These are phyloP conservation scores for Atopsyche davidsoni DNA, from an alignment of 1,140 invertebrate genomes.

Conservation along the genomic window DNA sequence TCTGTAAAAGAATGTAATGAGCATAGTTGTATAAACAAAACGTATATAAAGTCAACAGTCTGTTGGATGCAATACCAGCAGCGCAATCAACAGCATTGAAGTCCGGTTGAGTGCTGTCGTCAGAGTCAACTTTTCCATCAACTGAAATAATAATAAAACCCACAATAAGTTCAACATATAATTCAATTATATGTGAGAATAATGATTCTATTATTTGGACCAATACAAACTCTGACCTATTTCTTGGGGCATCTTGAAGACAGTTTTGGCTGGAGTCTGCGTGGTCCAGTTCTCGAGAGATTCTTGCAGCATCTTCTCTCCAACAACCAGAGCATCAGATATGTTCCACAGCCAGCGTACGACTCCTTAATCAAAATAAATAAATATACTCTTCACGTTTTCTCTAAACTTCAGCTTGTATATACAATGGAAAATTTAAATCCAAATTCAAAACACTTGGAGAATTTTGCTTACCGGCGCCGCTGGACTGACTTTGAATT, in stretches of 20 bases:
- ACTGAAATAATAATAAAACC: conserved; percentile 18
- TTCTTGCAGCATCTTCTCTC: conserved; percentile 42
- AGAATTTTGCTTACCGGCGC: conserved; percentile 25
- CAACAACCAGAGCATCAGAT: conserved; percentile 38
- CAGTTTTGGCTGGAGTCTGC: conserved; percentile 16
- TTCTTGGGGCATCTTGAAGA: conserved; percentile 25
- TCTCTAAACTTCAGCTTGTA: too few relatives aligned
- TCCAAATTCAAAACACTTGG: too few relatives aligned
- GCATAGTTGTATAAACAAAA: not conserved
- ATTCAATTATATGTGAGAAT: too few relatives aligned
- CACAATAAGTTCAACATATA: not conserved
- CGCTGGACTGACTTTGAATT: conserved; percentile 31
- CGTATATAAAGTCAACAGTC: not conserved
- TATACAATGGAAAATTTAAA: too few relatives aligned
- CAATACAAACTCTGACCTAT: conserved; percentile 18
- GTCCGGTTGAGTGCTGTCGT: conserved; percentile 22
- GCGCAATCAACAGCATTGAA: conserved; percentile 21
- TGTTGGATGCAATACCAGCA: conserved; percentile 15
- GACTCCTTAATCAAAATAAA: conserved; percentile 32
- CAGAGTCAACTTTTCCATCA: conserved; percentile 27
- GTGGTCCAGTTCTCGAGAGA: conserved; percentile 39
- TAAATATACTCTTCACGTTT: too few relatives aligned
- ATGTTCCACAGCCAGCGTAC: conserved; percentile 41
- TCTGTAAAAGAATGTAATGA: conserved; percentile 18
- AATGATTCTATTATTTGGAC: too few relatives aligned